Base-by-base conservation (phyloP, 2,113 vertebrate species). In the Cnemophilus loriae region DNA sequence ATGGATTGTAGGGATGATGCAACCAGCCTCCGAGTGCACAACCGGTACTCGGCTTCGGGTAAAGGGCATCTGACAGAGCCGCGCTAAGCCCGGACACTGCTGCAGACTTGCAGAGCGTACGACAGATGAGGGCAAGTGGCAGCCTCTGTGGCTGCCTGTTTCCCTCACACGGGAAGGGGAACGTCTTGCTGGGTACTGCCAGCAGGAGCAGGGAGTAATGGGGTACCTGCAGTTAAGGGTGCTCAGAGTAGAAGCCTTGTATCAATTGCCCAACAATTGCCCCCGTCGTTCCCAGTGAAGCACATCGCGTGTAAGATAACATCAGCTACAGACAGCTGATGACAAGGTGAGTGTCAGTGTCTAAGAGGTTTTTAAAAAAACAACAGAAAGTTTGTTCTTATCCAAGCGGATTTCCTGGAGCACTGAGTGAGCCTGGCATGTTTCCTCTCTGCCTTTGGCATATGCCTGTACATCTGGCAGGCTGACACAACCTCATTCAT, bases 321-420 rank as follows among this genome's bases (percentile, higher is more conserved):
- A 82, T 87, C 82, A 67, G 64, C 75, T 70, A 78, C 70, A 68
- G 71, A 65, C 53, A 60, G 86, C 41, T 64, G 44, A 55, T 53
- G 85, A 76, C 90, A 81, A 59, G 42, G 59, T 49, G 78, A 88
- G 80, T 61, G 71, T 59, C 80, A 79, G 83, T 93, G 95, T 94
- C 93, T 90, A 61, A 67, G 79, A 79, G 79, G 53, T 76, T 84
- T 52, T 1, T 23, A 32, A 20, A 80, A 69, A 84, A 82, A 78
- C 22, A 82, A 60, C 32, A 94, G 88, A 87, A 95, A 92, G 93
- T 92, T 88, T 95, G 83, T 83, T 92, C 83, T 69, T 80, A 73
- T 80, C 91, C 76, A 64, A 44, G 84, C 12, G 59, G 86, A 86
- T 95, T 96, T 96, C 93, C 96, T 83, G 89, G 32, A 49, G 79